phyloP scores from a whole-genome alignment of 2,113 vertebrate species.

The Sapajus apella region DNA sequence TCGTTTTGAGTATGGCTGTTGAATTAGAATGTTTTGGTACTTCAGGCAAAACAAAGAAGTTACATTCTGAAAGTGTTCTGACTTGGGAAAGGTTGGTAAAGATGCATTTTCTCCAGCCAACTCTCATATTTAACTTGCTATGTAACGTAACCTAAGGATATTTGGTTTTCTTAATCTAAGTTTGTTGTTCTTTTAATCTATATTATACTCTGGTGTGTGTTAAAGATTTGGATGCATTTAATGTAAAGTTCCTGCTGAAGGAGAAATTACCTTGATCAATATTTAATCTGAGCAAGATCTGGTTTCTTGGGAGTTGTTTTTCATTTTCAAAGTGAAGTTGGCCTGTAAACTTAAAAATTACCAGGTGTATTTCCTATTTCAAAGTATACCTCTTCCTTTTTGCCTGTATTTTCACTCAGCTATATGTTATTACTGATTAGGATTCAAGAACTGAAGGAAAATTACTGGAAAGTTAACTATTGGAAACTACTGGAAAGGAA shows the following conservation, averaged over 20 bases:
- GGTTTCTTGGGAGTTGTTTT: slow-evolving; percentile 15
- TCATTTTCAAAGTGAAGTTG: slow-evolving; percentile 46
- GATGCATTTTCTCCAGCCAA: background rate
- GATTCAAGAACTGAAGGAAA: slow-evolving; percentile 39
- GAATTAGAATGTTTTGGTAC: background rate
- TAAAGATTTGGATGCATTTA: background rate
- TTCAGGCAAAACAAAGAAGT: background rate
- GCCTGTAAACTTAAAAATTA: background rate
- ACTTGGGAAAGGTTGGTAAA: background rate
- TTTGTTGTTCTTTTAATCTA: slow-evolving; percentile 39
- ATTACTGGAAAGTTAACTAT: background rate
- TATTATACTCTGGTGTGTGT: background rate
- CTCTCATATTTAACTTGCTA: background rate
- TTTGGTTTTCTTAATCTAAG: background rate
- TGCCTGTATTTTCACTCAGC: background rate
- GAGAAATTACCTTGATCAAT: background rate
- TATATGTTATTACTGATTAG: background rate
- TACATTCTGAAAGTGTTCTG: background rate
- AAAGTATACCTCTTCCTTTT: background rate
- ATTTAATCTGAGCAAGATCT: background rate
- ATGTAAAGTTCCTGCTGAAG: background rate
- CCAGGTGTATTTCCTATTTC: background rate
- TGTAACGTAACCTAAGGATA: background rate
- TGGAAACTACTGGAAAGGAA: too few species aligned
- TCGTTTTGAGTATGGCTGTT: slow-evolving; percentile 5